Evolutionary conservation across 1,140 invertebrate genomes (phyloP).

Genomic region (Leguminivora glycinivorella): DNA sequence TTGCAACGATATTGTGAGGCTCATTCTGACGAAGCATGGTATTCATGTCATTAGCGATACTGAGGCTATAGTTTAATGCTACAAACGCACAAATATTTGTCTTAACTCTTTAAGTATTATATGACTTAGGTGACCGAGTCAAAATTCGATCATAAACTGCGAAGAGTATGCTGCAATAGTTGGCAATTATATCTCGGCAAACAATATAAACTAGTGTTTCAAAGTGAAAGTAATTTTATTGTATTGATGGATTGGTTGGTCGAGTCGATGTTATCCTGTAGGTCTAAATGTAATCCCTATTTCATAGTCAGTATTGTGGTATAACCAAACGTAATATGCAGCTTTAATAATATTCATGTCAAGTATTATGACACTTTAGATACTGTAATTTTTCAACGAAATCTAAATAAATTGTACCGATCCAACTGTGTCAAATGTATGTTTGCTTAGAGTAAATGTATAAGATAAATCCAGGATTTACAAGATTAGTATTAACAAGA

Average conservation of each 20-base stretch:
- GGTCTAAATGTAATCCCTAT: too few relatives aligned
- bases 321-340: constrained; percentile 1
- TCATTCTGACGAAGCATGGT: constrained; percentile 86
- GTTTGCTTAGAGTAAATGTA: not conserved
- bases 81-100: not conserved
- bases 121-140: not conserved
- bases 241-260: too few relatives aligned
- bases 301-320: not conserved
- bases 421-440: not conserved
- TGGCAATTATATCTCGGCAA: not conserved
- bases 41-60: constrained; percentile 88
- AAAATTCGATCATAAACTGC: not conserved
- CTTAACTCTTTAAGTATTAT: not conserved
- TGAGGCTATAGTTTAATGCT: constrained; percentile 83
- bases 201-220: not conserved
- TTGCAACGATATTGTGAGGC: constrained; percentile 84
- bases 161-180: not conserved
- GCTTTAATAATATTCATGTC: not conserved
- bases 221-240: too few relatives aligned
- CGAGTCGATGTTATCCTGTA: too few relatives aligned
- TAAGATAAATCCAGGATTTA: too few relatives aligned
- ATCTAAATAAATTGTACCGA: not conserved
- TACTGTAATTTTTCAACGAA: not conserved
- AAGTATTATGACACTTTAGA: not conserved
- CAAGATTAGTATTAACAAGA: too few relatives aligned